These are phyloP conservation scores for Siniperca obscura DNA, from an alignment of 2,797 vertebrate genomes.

Conservation along the genomic window DNA sequence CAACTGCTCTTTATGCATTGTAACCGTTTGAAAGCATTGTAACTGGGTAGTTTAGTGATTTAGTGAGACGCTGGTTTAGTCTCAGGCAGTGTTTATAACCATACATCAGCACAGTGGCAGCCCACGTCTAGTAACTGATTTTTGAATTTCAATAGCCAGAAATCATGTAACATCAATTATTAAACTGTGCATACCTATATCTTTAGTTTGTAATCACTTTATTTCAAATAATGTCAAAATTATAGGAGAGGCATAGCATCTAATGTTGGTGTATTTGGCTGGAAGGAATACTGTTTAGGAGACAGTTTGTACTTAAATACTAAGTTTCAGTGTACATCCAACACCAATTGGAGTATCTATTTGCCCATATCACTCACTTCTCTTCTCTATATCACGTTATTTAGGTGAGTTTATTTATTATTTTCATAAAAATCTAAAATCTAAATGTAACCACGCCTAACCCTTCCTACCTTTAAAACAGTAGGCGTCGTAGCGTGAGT, in stretches of 20 bases:
- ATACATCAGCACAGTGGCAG: not conserved
- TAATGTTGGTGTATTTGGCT: not conserved
- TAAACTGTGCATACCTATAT: not conserved
- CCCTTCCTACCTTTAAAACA: constrained; percentile 89
- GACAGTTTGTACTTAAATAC: not conserved
- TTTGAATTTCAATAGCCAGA: not conserved
- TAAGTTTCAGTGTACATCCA: not conserved
- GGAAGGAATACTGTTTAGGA: not conserved
- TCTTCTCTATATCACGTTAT: not conserved
- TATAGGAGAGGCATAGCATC: not conserved
- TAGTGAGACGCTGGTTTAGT: not conserved
- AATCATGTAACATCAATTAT: not conserved
- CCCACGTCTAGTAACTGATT: not conserved
- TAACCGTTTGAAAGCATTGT: not conserved
- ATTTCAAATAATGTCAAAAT: not conserved
- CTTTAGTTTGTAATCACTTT: not conserved
- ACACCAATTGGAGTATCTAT: not conserved
- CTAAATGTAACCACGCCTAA: not conserved
- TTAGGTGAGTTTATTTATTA: not conserved
- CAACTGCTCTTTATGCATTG: not conserved
- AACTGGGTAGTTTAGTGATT: not conserved
- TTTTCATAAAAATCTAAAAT: not conserved
- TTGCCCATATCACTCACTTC: not conserved
- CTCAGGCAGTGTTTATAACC: not conserved
- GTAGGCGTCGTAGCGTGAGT: constrained; percentile 92